phyloP scores from a whole-genome alignment of 1,140 invertebrate genomes.

The Elymnias hypermnestra region DNA sequence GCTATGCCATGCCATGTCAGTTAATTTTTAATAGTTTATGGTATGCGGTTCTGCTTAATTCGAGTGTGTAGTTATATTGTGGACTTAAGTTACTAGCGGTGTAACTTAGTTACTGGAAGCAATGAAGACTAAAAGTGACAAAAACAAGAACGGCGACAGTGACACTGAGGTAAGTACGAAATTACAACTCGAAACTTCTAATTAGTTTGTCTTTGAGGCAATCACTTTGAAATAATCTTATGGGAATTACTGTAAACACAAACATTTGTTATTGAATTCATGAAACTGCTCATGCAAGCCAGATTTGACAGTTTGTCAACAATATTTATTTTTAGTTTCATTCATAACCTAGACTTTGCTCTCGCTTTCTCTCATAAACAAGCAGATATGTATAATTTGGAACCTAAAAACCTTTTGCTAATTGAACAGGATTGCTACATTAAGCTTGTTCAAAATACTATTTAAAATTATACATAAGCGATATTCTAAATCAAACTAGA shows the following conservation, averaged over 20 bases:
- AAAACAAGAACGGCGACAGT: constrained; percentile 51
- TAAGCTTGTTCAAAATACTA: no score
- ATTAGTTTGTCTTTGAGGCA: no score
- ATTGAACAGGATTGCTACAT: no score
- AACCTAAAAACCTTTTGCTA: no score
- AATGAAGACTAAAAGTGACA: constrained; percentile 71
- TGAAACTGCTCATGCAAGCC: constrained; percentile 1
- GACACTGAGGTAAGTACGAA: constrained; percentile 57
- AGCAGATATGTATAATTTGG: no score
- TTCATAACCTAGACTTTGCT: background rate
- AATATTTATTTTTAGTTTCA: constrained; percentile 24
- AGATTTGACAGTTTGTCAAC: constrained; percentile 27
- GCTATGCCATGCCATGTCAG: constrained; percentile 65
- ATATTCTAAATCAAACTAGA: no score
- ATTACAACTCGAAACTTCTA: background rate
- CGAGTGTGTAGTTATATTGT: constrained; percentile 53
- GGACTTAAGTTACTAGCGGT: constrained; percentile 50
- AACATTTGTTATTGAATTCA: no score
- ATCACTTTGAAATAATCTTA: no score
- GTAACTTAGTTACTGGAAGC: constrained; percentile 45
- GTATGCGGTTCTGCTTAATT: constrained; percentile 65
- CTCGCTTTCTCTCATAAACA: background rate
- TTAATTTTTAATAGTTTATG: constrained; percentile 37
- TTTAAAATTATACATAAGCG: no score
- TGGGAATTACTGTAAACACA: no score